phyloP scores from a whole-genome alignment of 2,888 invertebrate species.

The Lepidochrysops patricia region DNA sequence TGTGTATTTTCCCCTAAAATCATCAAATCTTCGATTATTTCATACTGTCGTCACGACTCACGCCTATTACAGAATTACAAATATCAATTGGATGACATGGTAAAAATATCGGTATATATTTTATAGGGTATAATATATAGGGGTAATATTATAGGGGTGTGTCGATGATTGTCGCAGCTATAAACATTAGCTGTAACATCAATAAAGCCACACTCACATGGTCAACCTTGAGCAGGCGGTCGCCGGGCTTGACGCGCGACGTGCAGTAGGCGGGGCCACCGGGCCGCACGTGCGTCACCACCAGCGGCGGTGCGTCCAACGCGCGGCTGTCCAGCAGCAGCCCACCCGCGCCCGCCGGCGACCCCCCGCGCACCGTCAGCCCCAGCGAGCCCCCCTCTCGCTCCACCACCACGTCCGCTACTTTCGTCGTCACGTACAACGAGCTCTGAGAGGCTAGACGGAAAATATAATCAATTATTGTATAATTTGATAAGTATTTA shows the following conservation, averaged over 20 bases:
- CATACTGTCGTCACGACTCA: no score
- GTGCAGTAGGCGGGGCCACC: conserved; percentile 93
- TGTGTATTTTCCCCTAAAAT: no score
- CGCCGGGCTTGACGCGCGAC: conserved; percentile 92
- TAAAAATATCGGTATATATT: no score
- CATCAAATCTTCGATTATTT: no score
- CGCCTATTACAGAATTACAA: no score
- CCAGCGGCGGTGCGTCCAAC: conserved; percentile 80
- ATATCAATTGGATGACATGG: no score
- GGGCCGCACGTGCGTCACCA: conserved; percentile 91
- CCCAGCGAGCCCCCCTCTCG: conserved; percentile 90
- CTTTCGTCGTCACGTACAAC: conserved; percentile 82
- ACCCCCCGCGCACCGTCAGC: conserved; percentile 88
- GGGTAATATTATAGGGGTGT: no score
- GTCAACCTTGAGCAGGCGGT: conserved; percentile 90
- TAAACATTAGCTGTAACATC: no score
- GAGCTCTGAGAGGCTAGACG: conserved; percentile 80
- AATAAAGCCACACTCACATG: conserved; percentile 68
- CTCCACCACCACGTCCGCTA: conserved; percentile 86
- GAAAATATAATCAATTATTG: no score
- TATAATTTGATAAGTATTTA: no score
- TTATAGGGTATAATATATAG: no score
- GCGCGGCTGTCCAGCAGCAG: conserved; percentile 74
- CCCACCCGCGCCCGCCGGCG: conserved; percentile 76
- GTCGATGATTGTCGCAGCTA: no score